These are phyloP conservation scores for Pogonocherus hispidulus DNA, from an alignment of 2,888 invertebrate genomes.

Conservation along the genomic window DNA sequence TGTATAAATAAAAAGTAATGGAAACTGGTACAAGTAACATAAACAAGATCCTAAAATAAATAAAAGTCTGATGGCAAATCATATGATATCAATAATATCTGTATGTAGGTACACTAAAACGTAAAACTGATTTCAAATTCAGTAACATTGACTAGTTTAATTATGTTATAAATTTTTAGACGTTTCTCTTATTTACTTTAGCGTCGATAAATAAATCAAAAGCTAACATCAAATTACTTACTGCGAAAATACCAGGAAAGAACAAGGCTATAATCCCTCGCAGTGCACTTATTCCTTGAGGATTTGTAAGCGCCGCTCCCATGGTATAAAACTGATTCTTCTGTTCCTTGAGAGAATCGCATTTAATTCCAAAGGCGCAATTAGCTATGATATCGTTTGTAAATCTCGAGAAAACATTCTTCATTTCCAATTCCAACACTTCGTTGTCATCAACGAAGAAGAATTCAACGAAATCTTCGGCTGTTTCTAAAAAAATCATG, in stretches of 20 bases:
- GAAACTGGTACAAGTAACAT: no score
- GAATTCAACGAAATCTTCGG: conserved; percentile 41
- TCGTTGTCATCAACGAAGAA: conserved; percentile 37
- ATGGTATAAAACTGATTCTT: conserved; percentile 72
- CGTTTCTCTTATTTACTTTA: no score
- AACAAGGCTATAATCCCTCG: conserved; percentile 39
- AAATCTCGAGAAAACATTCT: conserved; percentile 69
- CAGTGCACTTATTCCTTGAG: conserved; percentile 33
- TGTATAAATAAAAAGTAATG: no score
- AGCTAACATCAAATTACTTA: conserved; percentile 23
- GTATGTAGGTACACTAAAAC: no score
- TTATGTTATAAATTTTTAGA: no score
- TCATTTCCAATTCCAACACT: conserved; percentile 51
- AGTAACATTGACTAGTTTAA: no score
- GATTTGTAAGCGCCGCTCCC: conserved; percentile 55
- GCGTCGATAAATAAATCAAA: no score
- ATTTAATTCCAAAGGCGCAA: conserved; percentile 72
- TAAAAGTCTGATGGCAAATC: no score
- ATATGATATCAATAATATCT: no score
- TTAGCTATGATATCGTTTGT: conserved; percentile 75
- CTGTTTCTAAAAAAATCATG: conserved; percentile 37
- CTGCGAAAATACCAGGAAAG: conserved; percentile 42
- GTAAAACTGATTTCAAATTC: no score
- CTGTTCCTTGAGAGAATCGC: conserved; percentile 71
- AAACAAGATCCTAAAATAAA: no score